Evolutionary conservation across 2,797 vertebrate species (phyloP).

Genomic region (Dromococcyx pavoninus): DNA sequence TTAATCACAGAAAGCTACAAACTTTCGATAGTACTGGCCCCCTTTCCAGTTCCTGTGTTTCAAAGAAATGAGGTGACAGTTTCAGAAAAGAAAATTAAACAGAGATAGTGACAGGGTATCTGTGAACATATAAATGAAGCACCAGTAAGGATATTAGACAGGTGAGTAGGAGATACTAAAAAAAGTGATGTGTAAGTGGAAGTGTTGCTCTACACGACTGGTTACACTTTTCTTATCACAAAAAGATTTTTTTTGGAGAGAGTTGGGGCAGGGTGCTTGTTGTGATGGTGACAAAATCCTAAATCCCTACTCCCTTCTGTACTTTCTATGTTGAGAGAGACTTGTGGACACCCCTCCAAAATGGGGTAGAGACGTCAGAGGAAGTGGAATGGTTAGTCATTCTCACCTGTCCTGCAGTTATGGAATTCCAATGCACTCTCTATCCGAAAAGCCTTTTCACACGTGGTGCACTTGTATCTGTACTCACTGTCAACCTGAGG

Average conservation of each 20-base stretch:
- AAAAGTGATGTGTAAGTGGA: background rate
- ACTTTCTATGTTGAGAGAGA: background rate
- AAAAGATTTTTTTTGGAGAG: background rate
- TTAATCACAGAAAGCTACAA: background rate
- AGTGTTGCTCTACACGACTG: background rate
- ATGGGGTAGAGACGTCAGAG: background rate
- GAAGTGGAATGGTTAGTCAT: background rate
- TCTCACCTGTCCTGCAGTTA: conserved; percentile 96
- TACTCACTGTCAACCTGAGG: conserved; percentile 89
- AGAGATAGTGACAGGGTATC: background rate
- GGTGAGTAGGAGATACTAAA: background rate
- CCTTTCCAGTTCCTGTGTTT: background rate
- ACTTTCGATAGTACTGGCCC: background rate
- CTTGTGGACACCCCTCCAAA: background rate
- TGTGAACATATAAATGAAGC: background rate
- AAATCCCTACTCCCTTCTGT: background rate
- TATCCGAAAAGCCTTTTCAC: conserved; percentile 94
- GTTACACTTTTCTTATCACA: background rate
- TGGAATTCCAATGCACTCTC: conserved; percentile 95
- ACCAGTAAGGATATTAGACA: background rate
- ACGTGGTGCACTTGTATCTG: conserved; percentile 89
- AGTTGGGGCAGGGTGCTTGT: background rate
- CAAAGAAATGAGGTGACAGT: background rate
- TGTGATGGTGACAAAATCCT: background rate
- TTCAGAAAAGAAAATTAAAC: background rate